Evolutionary conservation across 2,113 vertebrate genomes (phyloP), one percentile per base, ranked within the genome.

Genomic region (Aptenodytes forsteri): DNA sequence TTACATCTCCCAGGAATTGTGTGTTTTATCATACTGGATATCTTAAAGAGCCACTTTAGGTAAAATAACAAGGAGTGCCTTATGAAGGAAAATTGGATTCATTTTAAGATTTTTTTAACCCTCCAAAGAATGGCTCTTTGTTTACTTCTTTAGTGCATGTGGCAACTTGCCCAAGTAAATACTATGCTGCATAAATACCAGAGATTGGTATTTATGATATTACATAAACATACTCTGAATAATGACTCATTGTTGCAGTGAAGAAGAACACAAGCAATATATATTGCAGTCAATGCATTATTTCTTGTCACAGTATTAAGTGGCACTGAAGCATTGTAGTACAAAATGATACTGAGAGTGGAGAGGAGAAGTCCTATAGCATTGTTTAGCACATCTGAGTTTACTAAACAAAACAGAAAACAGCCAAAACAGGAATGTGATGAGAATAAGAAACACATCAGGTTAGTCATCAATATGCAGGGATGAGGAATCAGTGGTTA

Each of bases 201-300:
- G 97, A 97, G 98, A 98, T 97, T 96, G 97, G 97, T 97, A 98
- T 98, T 98, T 98, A 97, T 97, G 98, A 98, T 98, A 98, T 98
- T 98, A 97, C 98, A 98, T 97, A 97, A 98, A 98, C 97, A 97
- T 97, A 95, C 93, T 96, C 75, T 49, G 95, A 96, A 98, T 97
- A 98, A 97, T 97, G 97, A 98, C 64, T 97, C 97, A 97, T 97
- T 96, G 95, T 98, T 97, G 88, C 91, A 94, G 47, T 83, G 97
- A 97, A 97, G 96, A 94, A 86, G 94, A 96, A 96, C 94, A 70
- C 36, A 65, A 77, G 92, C 70, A 76, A 72, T 87, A 85, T 92
- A 66, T 73, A 54, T 76, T 86, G 86, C 93, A 93, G 91, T 47
- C 78, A 32, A 38, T 81, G 88, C 83, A 52, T 85, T 72, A 38